Percentiles rank a stretch among this genome's conserved stretches.
Conservation (phyloP, 2,888 invertebrate species). For the Polyploca ridens region DNA sequence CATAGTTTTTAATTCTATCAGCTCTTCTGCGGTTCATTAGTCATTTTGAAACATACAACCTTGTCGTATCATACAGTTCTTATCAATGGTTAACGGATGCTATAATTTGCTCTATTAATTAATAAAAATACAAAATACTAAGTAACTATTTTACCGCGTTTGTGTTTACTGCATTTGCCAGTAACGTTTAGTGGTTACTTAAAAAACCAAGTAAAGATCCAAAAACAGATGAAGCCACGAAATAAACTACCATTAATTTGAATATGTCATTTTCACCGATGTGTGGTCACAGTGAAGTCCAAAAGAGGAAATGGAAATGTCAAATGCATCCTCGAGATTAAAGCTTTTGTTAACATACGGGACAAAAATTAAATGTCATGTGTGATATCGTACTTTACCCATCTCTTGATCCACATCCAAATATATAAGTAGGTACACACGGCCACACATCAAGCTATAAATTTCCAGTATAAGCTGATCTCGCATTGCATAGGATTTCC, state of each 20-base stretch:
- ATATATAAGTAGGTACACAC: too few relatives aligned
- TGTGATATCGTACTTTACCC: neutral
- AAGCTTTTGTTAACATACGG: constrained; percentile 16
- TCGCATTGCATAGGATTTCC: too few relatives aligned
- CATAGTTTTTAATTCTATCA: neutral
- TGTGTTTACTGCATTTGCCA: too few relatives aligned
- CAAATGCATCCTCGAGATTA: constrained; percentile 52
- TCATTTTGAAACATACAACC: neutral
- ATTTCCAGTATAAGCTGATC: too few relatives aligned
- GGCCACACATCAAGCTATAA: too few relatives aligned
- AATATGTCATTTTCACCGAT: constrained; percentile 17
- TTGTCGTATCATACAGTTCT: neutral
- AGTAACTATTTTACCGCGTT: too few relatives aligned
- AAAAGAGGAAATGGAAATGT: constrained; percentile 73
- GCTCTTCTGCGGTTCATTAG: neutral
- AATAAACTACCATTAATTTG: neutral
- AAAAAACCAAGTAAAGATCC: neutral
- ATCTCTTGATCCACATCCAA: too few relatives aligned
- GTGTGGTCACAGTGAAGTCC: constrained; percentile 40
- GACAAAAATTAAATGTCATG: constrained; percentile 38
- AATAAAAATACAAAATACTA: neutral
- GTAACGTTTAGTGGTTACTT: too few relatives aligned
- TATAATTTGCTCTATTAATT: neutral
- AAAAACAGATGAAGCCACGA: neutral
- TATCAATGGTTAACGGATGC: neutral